Evolutionary conservation across 2,113 vertebrate species (phyloP), one percentile per base, ranked within the genome.

Genomic region (Malurus cyaneus): DNA sequence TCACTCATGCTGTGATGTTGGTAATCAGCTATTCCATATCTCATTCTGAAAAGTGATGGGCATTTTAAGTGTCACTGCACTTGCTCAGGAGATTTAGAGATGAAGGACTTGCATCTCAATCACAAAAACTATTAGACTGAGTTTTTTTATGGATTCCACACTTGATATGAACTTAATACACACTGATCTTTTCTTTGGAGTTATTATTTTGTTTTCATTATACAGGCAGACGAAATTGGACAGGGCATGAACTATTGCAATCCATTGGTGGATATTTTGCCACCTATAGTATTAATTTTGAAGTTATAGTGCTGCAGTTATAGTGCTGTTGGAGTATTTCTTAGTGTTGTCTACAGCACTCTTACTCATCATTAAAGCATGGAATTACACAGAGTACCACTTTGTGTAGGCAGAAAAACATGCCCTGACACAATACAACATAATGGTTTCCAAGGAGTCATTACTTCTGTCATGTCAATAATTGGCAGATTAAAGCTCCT

Each of bases 401-500:
- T 88, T 57, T 53, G 15, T 31, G 66, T 21, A 88, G 56, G 28
- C 52, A 91, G 73, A 25, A 90, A 82, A 86, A 54, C 47, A 78
- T 70, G 9, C 28, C 28, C 42, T 57, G 78, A 93, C 79, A 82
- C 49, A 80, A n/a, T 65, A 23, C 19, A 83, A 76, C 69, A 88
- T 44, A 84, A 91, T 61, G 72, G 76, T 84, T 96, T 95, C 91
- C 47, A 66, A 93, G 78, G 67, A 94, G 47, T 36, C 82, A 67
- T 85, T 89, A 12, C 57, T 57, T 85, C 69, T 62, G 65, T 64
- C 59, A 46, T 64, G 69, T 82, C 87, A 93, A 78, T 95, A 94
- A 88, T 23, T 79, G 82, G 41, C 73, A 92, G 82, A 92, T 93
- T 87, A 96, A 86, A 78, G 64, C 50, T 92, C 56, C 70, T 90